Evolutionary conservation across 1,140 invertebrate genomes (phyloP).

Genomic region (Drosophila burlai): DNA sequence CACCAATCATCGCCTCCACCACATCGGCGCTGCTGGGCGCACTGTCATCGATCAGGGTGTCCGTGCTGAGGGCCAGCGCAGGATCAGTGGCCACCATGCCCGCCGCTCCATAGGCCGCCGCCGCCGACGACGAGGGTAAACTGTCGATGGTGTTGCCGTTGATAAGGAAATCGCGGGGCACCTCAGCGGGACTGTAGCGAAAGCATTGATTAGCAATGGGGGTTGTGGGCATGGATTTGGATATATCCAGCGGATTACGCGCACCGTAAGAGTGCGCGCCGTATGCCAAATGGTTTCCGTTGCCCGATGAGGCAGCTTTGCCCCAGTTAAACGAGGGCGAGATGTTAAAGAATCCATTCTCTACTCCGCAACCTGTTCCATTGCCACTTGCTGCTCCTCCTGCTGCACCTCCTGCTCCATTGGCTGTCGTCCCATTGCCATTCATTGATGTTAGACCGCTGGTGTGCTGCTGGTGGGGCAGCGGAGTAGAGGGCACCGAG

Average conservation of each 20-base stretch:
- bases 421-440: conserved; percentile 5
- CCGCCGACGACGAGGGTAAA: conserved; percentile 55
- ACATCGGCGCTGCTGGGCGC: conserved; percentile 64
- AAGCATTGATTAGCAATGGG: conserved; percentile 86
- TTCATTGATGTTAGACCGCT: conserved; percentile 30
- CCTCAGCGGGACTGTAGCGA: conserved; percentile 86
- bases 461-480: conserved; percentile 85
- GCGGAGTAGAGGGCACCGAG: conserved; percentile 88
- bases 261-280: conserved; percentile 34
- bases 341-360: conserved; percentile 70
- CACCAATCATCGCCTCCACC: conserved; percentile 74
- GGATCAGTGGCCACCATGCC: conserved; percentile 35
- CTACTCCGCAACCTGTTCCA: conserved; percentile 22
- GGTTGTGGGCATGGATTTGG: conserved; percentile 89
- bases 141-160: conserved; percentile 87
- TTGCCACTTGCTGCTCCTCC: not conserved
- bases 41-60: conserved; percentile 68
- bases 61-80: conserved; percentile 39
- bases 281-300: conserved; percentile 15
- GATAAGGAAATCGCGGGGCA: conserved; percentile 87
- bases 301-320: conserved; percentile 53
- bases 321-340: conserved; percentile 67
- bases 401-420: not conserved
- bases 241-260: conserved; percentile 83
- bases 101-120: conserved; percentile 55